Evolutionary conservation across 2,888 invertebrate genomes (phyloP).

Genomic region (Parnassius glacialis): DNA sequence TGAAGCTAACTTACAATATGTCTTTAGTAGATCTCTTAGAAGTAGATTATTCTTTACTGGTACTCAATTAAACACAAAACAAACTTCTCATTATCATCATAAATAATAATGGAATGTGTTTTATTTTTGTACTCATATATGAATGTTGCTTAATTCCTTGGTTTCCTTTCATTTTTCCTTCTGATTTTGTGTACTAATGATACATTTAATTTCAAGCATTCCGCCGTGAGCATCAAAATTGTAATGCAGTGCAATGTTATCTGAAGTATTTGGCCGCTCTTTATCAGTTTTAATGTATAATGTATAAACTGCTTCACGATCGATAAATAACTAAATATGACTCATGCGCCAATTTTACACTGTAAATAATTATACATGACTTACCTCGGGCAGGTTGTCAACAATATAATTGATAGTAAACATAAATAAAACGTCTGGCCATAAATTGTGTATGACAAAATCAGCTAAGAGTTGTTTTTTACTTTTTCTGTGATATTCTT

Average conservation of each 20-base stretch:
- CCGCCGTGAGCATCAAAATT: background rate
- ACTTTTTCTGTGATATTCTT: too few relatives aligned
- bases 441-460: background rate
- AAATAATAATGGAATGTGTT: background rate
- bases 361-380: background rate
- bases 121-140: background rate
- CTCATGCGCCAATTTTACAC: background rate
- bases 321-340: background rate
- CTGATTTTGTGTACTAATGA: background rate
- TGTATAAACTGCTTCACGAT: background rate
- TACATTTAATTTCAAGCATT: background rate
- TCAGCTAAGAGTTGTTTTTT: too few relatives aligned
- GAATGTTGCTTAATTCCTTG: background rate
- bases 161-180: background rate
- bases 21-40: slow-evolving; percentile 13
- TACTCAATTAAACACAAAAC: slow-evolving; percentile 18
- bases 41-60: slow-evolving; percentile 1
- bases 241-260: too few relatives aligned
- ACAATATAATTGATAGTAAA: background rate
- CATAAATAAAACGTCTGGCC: background rate
- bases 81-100: background rate
- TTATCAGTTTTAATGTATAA: too few relatives aligned
- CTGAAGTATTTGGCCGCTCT: too few relatives aligned
- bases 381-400: background rate
- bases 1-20: slow-evolving; percentile 8